Percentiles rank a stretch among this genome's conserved stretches.
phyloP scores from a whole-genome alignment of 2,797 vertebrate genomes.

The Borostomias antarcticus region DNA sequence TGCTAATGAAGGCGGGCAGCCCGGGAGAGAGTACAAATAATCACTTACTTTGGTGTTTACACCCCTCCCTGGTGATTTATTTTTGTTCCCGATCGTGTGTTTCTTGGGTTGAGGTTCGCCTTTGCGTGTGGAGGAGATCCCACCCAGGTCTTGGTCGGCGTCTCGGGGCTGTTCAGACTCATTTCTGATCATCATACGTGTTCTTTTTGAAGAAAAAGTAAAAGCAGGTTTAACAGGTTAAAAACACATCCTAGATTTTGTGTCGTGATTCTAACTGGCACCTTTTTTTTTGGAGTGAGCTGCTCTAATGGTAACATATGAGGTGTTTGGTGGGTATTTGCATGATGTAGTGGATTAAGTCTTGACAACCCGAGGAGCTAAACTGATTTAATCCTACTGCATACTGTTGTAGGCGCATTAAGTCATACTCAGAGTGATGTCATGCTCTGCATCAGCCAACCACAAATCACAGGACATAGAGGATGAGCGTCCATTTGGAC shows the following conservation, averaged over 20 bases:
- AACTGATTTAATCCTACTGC: conserved; percentile 3
- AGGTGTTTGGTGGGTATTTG: not conserved
- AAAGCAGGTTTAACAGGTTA: not conserved
- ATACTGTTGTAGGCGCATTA: not conserved
- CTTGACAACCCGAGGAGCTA: not conserved
- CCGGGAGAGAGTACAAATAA: conserved; percentile 56
- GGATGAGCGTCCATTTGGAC: not conserved
- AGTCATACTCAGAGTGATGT: conserved; percentile 1
- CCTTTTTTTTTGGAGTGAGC: not conserved
- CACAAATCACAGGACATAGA: not conserved
- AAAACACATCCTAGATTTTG: not conserved
- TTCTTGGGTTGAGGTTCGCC: conserved; percentile 40
- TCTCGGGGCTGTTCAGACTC: not conserved
- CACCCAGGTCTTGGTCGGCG: conserved; percentile 34
- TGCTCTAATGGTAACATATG: not conserved
- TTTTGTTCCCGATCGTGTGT: conserved; percentile 49
- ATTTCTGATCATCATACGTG: conserved; percentile 17
- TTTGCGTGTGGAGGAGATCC: conserved; percentile 42
- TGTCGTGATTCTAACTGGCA: not conserved
- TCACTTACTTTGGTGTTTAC: conserved; percentile 49
- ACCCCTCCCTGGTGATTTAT: conserved; percentile 41
- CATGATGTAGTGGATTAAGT: not conserved
- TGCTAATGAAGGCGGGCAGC: conserved; percentile 59
- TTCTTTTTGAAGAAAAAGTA: too few relatives aligned
- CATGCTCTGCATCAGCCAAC: not conserved